phyloP scores from a whole-genome alignment of 2,888 invertebrate species.

The Furcula furcula region DNA sequence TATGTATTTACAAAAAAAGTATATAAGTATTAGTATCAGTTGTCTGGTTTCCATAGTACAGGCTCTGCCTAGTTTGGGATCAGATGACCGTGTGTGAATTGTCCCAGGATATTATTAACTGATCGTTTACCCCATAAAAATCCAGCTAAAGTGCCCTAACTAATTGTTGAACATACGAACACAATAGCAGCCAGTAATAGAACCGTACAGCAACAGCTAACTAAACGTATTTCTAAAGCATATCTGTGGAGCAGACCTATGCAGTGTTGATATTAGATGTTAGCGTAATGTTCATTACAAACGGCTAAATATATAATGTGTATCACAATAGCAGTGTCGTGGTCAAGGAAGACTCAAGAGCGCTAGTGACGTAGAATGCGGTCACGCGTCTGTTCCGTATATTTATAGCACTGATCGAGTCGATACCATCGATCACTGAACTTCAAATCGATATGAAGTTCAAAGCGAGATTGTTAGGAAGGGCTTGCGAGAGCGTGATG shows the following conservation, averaged over 20 bases:
- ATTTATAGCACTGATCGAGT: conserved; percentile 59
- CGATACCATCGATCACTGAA: conserved; percentile 47
- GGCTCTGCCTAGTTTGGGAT: no score
- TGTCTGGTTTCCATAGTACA: no score
- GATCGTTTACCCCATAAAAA: no score
- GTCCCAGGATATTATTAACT: no score
- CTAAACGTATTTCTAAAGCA: conserved; percentile 2
- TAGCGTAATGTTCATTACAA: conserved; percentile 45
- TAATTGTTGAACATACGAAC: no score
- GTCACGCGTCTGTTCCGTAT: conserved; percentile 58
- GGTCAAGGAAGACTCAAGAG: conserved; percentile 71
- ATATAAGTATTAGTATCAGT: no score
- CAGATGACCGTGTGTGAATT: no score
- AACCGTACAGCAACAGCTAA: not conserved
- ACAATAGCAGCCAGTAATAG: no score
- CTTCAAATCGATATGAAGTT: conserved; percentile 33
- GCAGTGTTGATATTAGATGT: conserved; percentile 14
- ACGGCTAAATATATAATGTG: conserved; percentile 70
- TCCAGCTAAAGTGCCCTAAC: no score
- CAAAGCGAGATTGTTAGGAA: conserved; percentile 22
- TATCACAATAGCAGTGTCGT: conserved; percentile 75
- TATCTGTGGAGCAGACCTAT: conserved; percentile 16
- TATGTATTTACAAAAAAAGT: no score
- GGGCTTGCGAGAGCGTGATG: no score
- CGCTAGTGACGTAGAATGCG: conserved; percentile 60